Evolutionary conservation across 2,797 vertebrate species (phyloP), one percentile per base, ranked within the genome.

Genomic region (Tenualosa thibaudeaui): DNA sequence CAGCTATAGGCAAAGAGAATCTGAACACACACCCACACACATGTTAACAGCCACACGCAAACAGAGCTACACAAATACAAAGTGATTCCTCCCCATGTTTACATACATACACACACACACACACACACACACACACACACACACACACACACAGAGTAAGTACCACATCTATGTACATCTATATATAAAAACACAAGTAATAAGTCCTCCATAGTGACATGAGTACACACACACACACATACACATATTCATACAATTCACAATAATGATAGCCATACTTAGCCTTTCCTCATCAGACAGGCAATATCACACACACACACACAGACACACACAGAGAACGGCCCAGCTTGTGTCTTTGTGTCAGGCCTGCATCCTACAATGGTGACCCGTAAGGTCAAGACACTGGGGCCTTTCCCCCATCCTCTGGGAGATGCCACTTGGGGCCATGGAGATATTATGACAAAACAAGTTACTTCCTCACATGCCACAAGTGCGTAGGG

Each of bases 311-410:
- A 82, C 60, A 83, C 82, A 26, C 43, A 85, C 71, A 65, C 68
- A 81, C 81, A 83, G 24, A 81, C 50, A 56, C 46, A 51, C 46
- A 53, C 46, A 65, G 13, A 40, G 37, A 26, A 15, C 24, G 37
- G 31, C 50, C 53, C 62, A 19, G 13, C 46, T 46, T 83, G 82
- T 60, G 53, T 22, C n/a, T 19, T 50, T 54, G 58, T 62, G 58
- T 24, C 22, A n/a, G 58, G 58, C 58, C 58, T 62, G 58, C 58
- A 24, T 62, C 22, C 58, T 24, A 62, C 58, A 94, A 93, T 90
- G 92, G 94, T 93, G 92, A 93, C 92, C 93, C 53, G 91, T 92
- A 92, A 93, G 92, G 91, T 92, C 81, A 58, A 7, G 58, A 9
- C 58, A 24, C n/a, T 9, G 22, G 6, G 58, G 22, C 53, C 53